phyloP scores from a whole-genome alignment of 2,888 invertebrate genomes.

The Tipula unca region DNA sequence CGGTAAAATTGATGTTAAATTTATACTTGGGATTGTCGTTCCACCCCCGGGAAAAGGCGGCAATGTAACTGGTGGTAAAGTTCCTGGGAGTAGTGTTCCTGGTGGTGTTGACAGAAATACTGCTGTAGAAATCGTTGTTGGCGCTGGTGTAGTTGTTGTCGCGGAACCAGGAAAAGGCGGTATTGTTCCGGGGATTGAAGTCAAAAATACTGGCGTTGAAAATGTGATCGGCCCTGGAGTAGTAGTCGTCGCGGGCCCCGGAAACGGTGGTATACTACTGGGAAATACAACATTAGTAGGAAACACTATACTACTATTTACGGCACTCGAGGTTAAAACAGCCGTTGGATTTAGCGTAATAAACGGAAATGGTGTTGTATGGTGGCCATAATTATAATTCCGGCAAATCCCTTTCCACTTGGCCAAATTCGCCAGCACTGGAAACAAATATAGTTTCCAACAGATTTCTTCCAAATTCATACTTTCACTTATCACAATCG shows the following conservation, averaged over 20 bases:
- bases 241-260: slow-evolving; percentile 22
- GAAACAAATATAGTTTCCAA: slow-evolving; percentile 38
- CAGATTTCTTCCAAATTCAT: slow-evolving; percentile 37
- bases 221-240: slow-evolving; percentile 19
- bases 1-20: too few species aligned
- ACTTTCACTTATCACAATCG: not conserved
- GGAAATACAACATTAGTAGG: slow-evolving; percentile 21
- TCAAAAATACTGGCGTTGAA: not conserved
- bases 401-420: slow-evolving; percentile 39
- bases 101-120: too few species aligned
- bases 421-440: slow-evolving; percentile 38
- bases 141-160: slow-evolving; percentile 21
- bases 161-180: slow-evolving; percentile 23
- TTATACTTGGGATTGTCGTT: not conserved
- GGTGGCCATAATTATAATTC: slow-evolving; percentile 26
- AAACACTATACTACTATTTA: slow-evolving; percentile 21
- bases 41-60: not conserved
- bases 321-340: slow-evolving; percentile 25
- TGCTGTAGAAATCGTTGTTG: too few species aligned
- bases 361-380: slow-evolving; percentile 33
- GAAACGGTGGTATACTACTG: slow-evolving; percentile 24
- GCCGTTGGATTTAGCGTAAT: slow-evolving; percentile 32
- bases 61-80: slow-evolving; percentile 9
- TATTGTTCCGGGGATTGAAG: slow-evolving; percentile 22
- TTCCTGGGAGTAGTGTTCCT: not conserved